Evolutionary conservation across 2,888 invertebrate genomes (phyloP).

Genomic region (Ornithoptera alexandrae): DNA sequence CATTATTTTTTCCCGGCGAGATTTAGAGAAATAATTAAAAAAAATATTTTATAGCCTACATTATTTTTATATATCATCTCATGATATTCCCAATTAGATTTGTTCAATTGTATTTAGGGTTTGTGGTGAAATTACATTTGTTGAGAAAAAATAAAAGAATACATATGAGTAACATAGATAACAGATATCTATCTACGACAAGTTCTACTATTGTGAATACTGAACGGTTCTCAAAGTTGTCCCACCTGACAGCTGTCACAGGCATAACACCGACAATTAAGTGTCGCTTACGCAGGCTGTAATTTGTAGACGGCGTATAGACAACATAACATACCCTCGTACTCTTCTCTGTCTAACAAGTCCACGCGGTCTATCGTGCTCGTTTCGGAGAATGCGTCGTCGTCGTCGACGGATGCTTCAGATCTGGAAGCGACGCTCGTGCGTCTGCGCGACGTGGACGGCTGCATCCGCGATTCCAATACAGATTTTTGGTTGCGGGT

Average conservation of each 20-base stretch:
- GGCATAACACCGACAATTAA: neutral
- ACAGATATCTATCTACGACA: neutral
- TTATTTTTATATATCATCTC: neutral
- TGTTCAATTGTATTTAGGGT: neutral
- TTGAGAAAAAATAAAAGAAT: neutral
- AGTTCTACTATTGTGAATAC: neutral
- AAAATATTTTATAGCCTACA: neutral
- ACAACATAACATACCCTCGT: conserved; percentile 60
- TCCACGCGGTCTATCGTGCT: conserved; percentile 70
- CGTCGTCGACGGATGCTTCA: conserved; percentile 35
- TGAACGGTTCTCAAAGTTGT: neutral
- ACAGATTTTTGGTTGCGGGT: conserved; percentile 72
- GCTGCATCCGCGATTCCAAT: conserved; percentile 52
- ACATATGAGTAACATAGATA: neutral
- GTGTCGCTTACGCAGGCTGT: neutral
- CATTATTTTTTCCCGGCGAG: too few relatives aligned
- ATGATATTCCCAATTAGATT: neutral
- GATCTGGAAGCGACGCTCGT: conserved; percentile 34
- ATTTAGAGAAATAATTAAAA: neutral
- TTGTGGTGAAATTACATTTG: neutral
- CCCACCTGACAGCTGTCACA: neutral
- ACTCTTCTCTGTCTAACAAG: conserved; percentile 67
- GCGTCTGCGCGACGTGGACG: conserved; percentile 32
- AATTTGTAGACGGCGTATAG: neutral
- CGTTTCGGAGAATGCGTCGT: conserved; percentile 47